Base-by-base conservation (phyloP, 64 coral and sea anemone species). In the Montipora cactus region DNA sequence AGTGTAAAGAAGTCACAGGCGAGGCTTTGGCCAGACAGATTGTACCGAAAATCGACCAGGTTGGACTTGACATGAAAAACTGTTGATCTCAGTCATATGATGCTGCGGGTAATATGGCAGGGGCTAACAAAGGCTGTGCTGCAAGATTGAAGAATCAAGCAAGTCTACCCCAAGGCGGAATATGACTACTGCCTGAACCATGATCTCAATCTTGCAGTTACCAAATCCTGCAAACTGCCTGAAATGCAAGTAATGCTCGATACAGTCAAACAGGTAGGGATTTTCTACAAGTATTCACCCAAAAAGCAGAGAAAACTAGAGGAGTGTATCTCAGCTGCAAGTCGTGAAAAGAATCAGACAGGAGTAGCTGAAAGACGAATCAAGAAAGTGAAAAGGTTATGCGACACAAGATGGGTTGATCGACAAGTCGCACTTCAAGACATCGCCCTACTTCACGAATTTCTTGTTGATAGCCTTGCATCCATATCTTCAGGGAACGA, bases 271-370 rank as follows among this genome's bases (percentile, higher is more conserved):
- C 88, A 84, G 22, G 77, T 87, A 66, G 92, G 92, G 5, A 93
- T 94, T 75, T 94, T 89, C 53, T 89, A 88, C 61, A 89, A 93
- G 44, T 93, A 93, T 61, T 94, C 92, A 15, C 92, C 92, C 48
- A 94, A 94, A 87, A 61, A 50, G 81, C 92, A 94, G 16, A 59
- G 85, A 15, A 67, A 89, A 59, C 59, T 94, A 53, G 92, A 94
- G 68, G 61, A 81, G 53, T 48, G 89, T 59, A 81, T 81, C 25
- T 19, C 76, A 28, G 59, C 16, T 58, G 50, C 77, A 57, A 57
- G 53, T 57, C 53, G 53, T 57, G 53, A 57, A 57, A 57, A 57
- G 53, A 57, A 57, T 57, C 53, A 57, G 53, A 57, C 53, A 57
- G 53, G 53, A 57, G 53, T 57, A 57, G 53, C 53, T 3, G 53